Evolutionary conservation across 2,113 vertebrate genomes (phyloP), one percentile per base, ranked within the genome.

Genomic region (Corythornis vintsioides): DNA sequence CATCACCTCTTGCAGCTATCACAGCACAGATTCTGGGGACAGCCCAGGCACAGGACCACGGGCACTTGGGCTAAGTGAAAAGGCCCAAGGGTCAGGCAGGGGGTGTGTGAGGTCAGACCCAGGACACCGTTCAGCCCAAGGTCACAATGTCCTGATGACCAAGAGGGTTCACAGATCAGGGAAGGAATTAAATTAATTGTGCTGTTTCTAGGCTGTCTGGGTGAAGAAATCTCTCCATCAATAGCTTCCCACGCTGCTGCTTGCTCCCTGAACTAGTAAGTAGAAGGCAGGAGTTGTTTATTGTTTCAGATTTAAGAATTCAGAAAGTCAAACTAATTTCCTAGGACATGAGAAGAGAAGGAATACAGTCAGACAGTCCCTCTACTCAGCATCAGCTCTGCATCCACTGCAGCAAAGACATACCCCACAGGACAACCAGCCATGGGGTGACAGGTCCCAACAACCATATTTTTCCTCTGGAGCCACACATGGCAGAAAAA

Each of bases 261-360:
- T 94, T 31, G 4, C n/a, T 82, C 65, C 53, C 13, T 0, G 3
- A n/a, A 15, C 60, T 74, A 31, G 31, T 57, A 89, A 55, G 28
- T 33, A 61, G 17, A 57, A 61, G 22, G 38, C 55, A 81, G 63
- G 29, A 82, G 45, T 33, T 69, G 25, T 67, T 88, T 40, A 85
- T 47, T 85, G 74, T 80, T 91, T 91, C 70, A 75, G 33, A 59
- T 53, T 53, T 69, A 83, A 78, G 70, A 91, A 76, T 80, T 73
- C 26, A 74, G 95, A 91, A 75, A 86, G 73, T 59, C 64, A 72
- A 81, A 83, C 0, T 69, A 22, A 87, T 74, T 90, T 89, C 55
- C 74, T 66, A 35, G 43, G 42, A 88, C 52, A 47, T 28, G 43
- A 85, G 76, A 56, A 55, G 31, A 13, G 61, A 25, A 42, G 40